phyloP scores from a whole-genome alignment of 1,140 invertebrate species.

The Paraescarpia echinospica region DNA sequence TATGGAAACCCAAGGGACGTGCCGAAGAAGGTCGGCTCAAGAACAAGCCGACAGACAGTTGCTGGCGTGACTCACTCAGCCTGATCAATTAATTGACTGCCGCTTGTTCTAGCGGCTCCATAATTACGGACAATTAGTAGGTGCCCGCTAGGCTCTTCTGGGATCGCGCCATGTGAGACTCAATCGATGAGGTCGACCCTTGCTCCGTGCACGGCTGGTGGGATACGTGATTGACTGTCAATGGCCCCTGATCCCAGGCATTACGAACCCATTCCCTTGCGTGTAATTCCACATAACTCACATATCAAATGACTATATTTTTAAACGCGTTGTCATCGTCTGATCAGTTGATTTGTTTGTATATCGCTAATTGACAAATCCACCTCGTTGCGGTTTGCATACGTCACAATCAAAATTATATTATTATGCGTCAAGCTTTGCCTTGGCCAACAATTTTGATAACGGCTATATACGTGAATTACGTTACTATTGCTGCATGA shows the following conservation, averaged over 20 bases:
- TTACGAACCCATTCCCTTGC: not conserved
- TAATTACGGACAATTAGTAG: constrained; percentile 1
- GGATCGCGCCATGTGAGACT: not conserved
- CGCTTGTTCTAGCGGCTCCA: not conserved
- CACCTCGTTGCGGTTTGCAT: no score
- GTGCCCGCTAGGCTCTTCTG: not conserved
- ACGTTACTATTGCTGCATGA: no score
- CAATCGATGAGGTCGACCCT: not conserved
- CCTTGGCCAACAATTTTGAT: no score
- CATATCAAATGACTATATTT: not conserved
- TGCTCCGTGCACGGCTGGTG: not conserved
- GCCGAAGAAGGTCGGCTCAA: not conserved
- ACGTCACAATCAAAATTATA: no score
- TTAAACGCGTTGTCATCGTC: not conserved
- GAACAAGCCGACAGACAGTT: not conserved
- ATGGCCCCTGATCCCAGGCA: not conserved
- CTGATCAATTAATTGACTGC: not conserved
- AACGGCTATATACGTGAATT: no score
- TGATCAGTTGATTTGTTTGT: not conserved
- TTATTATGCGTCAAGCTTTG: no score
- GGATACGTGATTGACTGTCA: not conserved
- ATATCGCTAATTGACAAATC: no score
- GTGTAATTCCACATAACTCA: not conserved
- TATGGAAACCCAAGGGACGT: not conserved
- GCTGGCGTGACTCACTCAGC: not conserved